phyloP scores from a whole-genome alignment of 2,797 vertebrate species.

The Choloepus didactylus region DNA sequence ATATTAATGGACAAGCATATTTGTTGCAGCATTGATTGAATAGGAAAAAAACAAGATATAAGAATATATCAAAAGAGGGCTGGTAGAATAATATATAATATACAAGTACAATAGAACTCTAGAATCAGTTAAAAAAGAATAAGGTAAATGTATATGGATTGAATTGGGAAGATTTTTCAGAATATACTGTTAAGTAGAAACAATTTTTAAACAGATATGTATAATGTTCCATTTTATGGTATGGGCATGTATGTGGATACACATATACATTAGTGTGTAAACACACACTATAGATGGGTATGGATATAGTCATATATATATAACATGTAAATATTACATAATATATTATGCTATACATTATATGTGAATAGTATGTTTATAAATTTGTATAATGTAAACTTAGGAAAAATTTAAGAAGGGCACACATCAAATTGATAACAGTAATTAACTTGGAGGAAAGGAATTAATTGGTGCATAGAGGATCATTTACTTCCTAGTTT shows the following conservation, averaged over 20 bases:
- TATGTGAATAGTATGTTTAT: not conserved
- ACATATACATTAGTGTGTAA: not conserved
- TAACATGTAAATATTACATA: not conserved
- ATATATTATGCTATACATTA: not conserved
- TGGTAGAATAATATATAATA: not conserved
- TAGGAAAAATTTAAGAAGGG: not conserved
- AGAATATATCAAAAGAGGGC: not conserved
- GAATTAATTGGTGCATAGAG: not conserved
- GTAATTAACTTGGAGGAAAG: slow-evolving; percentile 1
- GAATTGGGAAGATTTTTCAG: not conserved
- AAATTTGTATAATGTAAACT: not conserved
- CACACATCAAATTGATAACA: not conserved
- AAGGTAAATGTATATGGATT: not conserved
- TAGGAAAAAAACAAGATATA: slow-evolving; percentile 26
- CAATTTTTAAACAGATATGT: not conserved
- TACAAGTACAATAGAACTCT: not conserved
- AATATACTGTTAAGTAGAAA: slow-evolving; percentile 17
- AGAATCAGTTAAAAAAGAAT: not conserved
- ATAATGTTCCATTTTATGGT: not conserved
- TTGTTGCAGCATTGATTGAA: not conserved
- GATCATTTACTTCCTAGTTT: slow-evolving; percentile 10
- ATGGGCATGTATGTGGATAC: not conserved
- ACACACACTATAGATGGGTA: not conserved
- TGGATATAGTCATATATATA: not conserved
- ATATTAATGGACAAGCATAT: not conserved